phyloP scores from a whole-genome alignment of 2,113 vertebrate species.

The Hippotragus niger region DNA sequence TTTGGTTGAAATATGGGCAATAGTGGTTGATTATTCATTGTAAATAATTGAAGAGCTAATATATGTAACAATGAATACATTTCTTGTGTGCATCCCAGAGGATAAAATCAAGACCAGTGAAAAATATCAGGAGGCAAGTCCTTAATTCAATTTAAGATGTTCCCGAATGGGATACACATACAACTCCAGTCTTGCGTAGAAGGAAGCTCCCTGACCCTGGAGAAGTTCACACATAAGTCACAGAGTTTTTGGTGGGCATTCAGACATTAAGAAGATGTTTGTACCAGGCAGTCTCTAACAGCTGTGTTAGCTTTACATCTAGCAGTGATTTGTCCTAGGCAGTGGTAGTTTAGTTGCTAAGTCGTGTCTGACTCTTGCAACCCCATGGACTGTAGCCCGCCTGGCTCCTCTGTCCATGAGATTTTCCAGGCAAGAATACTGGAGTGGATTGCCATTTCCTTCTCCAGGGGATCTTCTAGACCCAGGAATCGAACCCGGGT shows the following conservation, averaged over 20 bases:
- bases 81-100: neutral
- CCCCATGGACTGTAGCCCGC: neutral
- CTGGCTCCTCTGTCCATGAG: neutral
- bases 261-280: neutral
- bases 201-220: neutral
- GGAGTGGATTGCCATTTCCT: neutral
- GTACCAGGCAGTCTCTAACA: no score
- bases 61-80: neutral
- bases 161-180: neutral
- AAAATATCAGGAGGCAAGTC: neutral
- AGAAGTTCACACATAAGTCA: neutral
- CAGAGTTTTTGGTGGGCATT: neutral
- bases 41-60: neutral
- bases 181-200: neutral
- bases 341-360: neutral
- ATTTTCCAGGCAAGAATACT: neutral
- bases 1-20: neutral
- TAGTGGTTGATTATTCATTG: neutral
- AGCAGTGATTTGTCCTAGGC: neutral
- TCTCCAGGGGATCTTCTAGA: neutral
- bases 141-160: neutral
- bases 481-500: neutral
- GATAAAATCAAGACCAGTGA: neutral
- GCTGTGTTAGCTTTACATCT: neutral
- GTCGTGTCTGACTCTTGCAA: neutral